Base-by-base conservation (phyloP, 1,140 invertebrate species). In the Tenebrio molitor region DNA sequence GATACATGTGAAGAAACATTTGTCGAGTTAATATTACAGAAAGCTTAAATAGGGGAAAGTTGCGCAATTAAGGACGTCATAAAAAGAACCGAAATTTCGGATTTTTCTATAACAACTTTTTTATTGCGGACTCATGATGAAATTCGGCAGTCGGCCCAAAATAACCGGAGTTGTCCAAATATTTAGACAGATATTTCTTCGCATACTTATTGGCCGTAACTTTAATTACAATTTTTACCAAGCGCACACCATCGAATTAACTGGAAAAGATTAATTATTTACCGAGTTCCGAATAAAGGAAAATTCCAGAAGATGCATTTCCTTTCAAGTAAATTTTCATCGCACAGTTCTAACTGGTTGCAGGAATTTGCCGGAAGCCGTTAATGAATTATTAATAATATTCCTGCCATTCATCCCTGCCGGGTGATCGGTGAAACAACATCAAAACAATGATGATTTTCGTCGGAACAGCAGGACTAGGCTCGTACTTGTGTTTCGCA, bases 371-470 rank as follows among this genome's bases (percentile, higher is more conserved):
- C 50, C 12, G 10, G 12, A 58, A 58, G 29, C 23, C 23, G 3
- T 58, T 58, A 58, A 58, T 29, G 23, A 58, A 58, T 58, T 29
- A 58, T 58, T 58, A 58, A 53, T 23, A 14, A 29, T 58, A 29
- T 23, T 58, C 14, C 29, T 17, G 23, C 21, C 4, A 29, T 29
- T 29, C 10, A 14, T 29, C 44, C 44, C 16, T 10, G 10, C n/a
- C 5, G 36, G 36, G 7, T 12, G 5, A 12, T 7, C 4, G n/a
- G n/a, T 33, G 14, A 25, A 29, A 25, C 10, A 58, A 58, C 36
- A 39, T 5, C 36, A 33, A 33, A 33, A 39, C 36, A 39, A 39
- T 12, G 36, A 39, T 12, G n/a, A 39, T 39, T 39, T 39, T 29
- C 5, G 46, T 53, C 23, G 10, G 46, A 23, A 53, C 19, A 53